Conservation (phyloP, 2,888 invertebrate genomes). For the Tenthredo notha region DNA sequence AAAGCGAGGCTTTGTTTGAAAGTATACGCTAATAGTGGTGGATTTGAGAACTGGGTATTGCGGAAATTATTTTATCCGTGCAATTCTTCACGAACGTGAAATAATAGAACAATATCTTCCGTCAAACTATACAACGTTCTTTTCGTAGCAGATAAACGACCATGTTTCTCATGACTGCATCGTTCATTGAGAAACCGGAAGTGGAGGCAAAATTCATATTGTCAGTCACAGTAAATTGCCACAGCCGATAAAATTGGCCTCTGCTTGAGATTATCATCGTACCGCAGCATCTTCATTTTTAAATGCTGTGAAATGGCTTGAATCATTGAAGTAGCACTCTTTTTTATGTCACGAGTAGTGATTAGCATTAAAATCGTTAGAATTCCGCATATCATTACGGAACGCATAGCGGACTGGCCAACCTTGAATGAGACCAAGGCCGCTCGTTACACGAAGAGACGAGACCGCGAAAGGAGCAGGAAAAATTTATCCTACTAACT, state of each 20-base stretch:
- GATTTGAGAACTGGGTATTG: not conserved
- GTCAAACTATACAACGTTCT: not conserved
- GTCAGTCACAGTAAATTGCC: not conserved
- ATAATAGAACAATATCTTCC: not conserved
- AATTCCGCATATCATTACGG: slow-evolving; percentile 44
- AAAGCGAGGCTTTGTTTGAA: not conserved
- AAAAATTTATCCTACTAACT: slow-evolving; percentile 22
- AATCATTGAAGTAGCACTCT: slow-evolving; percentile 16
- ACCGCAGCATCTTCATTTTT: not conserved
- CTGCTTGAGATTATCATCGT: not conserved
- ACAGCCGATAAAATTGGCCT: not conserved
- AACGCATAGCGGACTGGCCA: slow-evolving; percentile 25
- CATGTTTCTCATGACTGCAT: not conserved
- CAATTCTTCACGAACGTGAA: not conserved
- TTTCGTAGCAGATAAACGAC: not conserved
- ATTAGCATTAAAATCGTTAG: slow-evolving; percentile 36
- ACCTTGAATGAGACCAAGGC: slow-evolving; percentile 53
- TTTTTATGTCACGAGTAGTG: slow-evolving; percentile 7
- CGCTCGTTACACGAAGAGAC: slow-evolving; percentile 11
- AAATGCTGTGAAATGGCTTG: not conserved
- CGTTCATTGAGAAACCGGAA: slow-evolving; percentile 8
- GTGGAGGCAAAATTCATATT: not conserved
- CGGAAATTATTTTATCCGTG: not conserved
- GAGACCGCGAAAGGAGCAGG: not conserved
- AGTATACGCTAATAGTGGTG: not conserved